Conservation (phyloP, 2,888 invertebrate species). For the Acleris holmiana region DNA sequence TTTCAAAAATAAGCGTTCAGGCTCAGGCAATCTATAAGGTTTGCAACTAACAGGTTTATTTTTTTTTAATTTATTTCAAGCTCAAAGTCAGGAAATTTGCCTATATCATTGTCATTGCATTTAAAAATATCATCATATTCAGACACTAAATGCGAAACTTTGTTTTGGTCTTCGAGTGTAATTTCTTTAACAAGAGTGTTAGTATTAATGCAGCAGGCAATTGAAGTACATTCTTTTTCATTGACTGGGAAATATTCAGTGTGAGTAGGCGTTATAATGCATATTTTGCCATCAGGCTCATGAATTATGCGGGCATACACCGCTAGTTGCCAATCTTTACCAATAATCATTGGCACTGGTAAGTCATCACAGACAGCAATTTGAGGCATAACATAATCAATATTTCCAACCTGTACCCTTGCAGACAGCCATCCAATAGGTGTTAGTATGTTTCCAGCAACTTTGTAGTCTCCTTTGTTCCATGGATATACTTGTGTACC, state of each 20-base stretch:
- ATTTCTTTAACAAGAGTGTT: too few species aligned
- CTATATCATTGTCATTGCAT: conserved; percentile 15
- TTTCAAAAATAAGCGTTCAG: conserved; percentile 20
- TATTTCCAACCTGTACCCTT: conserved; percentile 3
- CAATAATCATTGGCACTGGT: not conserved
- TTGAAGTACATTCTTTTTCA: too few species aligned
- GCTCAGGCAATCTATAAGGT: conserved; percentile 26
- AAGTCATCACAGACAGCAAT: not conserved
- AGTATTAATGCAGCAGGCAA: not conserved
- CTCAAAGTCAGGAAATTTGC: conserved; percentile 24
- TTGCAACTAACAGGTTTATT: conserved; percentile 24
- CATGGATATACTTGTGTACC: conserved; percentile 9
- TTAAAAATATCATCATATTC: conserved; percentile 22
- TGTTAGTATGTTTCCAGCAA: conserved; percentile 10
- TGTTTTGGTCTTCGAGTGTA: too few species aligned
- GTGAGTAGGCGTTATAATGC: not conserved
- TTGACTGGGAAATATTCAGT: not conserved
- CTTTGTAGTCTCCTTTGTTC: conserved; percentile 9
- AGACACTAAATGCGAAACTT: not conserved
- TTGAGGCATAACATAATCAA: conserved; percentile 10
- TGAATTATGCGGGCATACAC: conserved; percentile 15
- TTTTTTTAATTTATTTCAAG: conserved; percentile 24
- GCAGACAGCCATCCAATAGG: conserved; percentile 16
- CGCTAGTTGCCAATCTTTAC: conserved; percentile 18
- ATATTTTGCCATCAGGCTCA: conserved; percentile 14